Percentiles rank a stretch among this genome's conserved stretches.
phyloP scores from a whole-genome alignment of 2,797 vertebrate species.

The Hydrophis major region DNA sequence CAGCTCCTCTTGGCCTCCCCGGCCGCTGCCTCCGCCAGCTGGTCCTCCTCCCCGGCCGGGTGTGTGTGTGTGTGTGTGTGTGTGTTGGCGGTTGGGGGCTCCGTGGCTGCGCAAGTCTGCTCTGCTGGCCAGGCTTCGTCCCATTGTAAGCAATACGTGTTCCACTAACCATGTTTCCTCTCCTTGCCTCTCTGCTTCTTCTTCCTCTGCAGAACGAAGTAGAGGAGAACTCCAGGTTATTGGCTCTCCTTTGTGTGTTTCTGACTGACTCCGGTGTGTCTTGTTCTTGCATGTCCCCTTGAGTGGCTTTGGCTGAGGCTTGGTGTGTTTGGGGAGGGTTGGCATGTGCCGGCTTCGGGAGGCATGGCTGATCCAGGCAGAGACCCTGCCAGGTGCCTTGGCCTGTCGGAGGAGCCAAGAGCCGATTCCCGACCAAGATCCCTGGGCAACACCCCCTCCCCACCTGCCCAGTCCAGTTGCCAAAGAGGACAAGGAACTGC shows the following conservation, averaged over 20 bases:
- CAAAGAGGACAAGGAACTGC: background rate
- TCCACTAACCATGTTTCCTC: constrained; percentile 58
- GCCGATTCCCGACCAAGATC: fast-evolving
- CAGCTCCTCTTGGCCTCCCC: background rate
- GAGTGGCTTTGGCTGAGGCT: constrained; percentile 16
- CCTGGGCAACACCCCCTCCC: background rate
- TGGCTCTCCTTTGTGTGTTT: constrained; percentile 57
- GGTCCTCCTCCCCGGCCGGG: no score
- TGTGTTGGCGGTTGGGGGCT: background rate
- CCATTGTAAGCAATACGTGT: background rate
- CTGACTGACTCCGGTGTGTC: constrained; percentile 28
- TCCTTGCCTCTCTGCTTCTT: constrained; percentile 44
- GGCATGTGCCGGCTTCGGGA: constrained; percentile 48
- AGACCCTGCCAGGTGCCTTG: constrained; percentile 60
- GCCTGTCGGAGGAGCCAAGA: constrained; percentile 8
- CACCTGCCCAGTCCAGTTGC: background rate
- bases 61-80: no score
- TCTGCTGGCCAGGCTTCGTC: background rate
- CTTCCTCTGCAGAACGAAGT: constrained; percentile 81
- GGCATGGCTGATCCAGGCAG: constrained; percentile 38
- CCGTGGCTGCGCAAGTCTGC: background rate
- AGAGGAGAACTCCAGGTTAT: constrained; percentile 89
- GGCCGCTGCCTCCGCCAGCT: background rate
- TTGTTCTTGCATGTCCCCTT: constrained; percentile 52
- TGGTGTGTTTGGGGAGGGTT: constrained; percentile 42